Conservation (phyloP, 2,888 invertebrate species). For the Brassicogethes aeneus region DNA sequence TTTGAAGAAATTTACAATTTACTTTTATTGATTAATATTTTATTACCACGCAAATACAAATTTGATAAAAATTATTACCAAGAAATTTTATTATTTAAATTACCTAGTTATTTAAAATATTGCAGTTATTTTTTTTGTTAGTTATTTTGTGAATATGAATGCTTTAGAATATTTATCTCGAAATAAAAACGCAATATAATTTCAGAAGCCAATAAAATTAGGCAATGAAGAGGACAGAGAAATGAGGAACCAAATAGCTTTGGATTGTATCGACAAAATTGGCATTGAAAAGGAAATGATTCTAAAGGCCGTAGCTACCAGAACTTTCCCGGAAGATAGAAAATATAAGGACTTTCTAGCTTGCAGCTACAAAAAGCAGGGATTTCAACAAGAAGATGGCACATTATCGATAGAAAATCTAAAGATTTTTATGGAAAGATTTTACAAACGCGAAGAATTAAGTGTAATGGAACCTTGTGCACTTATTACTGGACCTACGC, state of each 20-base stretch:
- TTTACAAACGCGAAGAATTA: conserved; percentile 18
- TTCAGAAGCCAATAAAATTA: too few relatives aligned
- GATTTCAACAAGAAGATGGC: conserved; percentile 26
- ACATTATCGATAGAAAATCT: too few relatives aligned
- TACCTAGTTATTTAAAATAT: too few relatives aligned
- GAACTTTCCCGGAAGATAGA: conserved; percentile 13
- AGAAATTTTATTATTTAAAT: too few relatives aligned
- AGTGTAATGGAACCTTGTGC: conserved; percentile 16
- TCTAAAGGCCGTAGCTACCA: conserved; percentile 16
- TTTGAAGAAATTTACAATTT: too few relatives aligned
- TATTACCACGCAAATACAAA: too few relatives aligned
- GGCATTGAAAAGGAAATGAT: conserved; percentile 21
- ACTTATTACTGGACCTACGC: conserved; percentile 10
- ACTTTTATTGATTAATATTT: too few relatives aligned
- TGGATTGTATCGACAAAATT: conserved; percentile 24
- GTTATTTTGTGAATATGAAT: too few relatives aligned
- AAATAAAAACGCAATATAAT: too few relatives aligned
- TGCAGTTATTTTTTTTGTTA: too few relatives aligned
- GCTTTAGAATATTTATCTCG: too few relatives aligned
- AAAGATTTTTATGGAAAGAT: conserved; percentile 20
- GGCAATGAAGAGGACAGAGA: conserved; percentile 13
- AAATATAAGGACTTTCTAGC: conserved; percentile 27
- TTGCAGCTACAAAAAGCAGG: conserved; percentile 32
- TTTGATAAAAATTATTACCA: too few relatives aligned
- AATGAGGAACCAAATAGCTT: conserved; percentile 16